Evolutionary conservation across 2,888 invertebrate genomes (phyloP), one percentile per base, ranked within the genome.

Genomic region (Tachina lurida): DNA sequence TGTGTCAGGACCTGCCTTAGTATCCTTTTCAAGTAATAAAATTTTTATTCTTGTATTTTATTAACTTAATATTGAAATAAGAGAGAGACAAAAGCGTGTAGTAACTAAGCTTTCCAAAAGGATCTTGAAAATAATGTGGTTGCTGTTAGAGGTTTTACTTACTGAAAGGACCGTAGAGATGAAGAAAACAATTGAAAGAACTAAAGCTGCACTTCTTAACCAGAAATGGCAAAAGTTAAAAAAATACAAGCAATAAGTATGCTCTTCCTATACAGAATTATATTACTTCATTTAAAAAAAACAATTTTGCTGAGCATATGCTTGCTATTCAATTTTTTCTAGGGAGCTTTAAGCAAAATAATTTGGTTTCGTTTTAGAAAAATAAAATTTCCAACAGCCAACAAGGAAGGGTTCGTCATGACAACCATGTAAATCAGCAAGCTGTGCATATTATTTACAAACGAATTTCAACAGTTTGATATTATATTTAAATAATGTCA

Each of bases 401-500:
- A 41, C n/a, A 41, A 54, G 19, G 41, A 19, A 31, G 4, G 31
- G 7, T 31, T 31, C 31, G 31, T 22, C 73, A 73, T 58, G 73
- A 73, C 80, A 80, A 80, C 73, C 45, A 13, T 19, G 49, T 70
- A 62, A 52, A 52, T 41, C 68, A 52, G 2, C 49, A 7, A 17
- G 56, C 13, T 67, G 17, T 58, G 65, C 22, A 19, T 58, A 52
- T 70, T 54, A 70, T 56, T 58, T 62, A 60, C 41, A 65, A 31
- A 31, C 2, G 4, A 31, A 31, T 2, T 31, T 63, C 77, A 84
- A n/a, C 39, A 65, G 9, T 45, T 31, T 39, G 43, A 73, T 15
- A 74, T 52, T 63, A 62, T 63, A 56, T 81, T 85, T 78, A 85
- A 82, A 82, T 85, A 74, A 78, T 82, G 65, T 78, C 22, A 56